phyloP scores from a whole-genome alignment of 2,113 vertebrate species.

The Hydrochoerus hydrochaeris region DNA sequence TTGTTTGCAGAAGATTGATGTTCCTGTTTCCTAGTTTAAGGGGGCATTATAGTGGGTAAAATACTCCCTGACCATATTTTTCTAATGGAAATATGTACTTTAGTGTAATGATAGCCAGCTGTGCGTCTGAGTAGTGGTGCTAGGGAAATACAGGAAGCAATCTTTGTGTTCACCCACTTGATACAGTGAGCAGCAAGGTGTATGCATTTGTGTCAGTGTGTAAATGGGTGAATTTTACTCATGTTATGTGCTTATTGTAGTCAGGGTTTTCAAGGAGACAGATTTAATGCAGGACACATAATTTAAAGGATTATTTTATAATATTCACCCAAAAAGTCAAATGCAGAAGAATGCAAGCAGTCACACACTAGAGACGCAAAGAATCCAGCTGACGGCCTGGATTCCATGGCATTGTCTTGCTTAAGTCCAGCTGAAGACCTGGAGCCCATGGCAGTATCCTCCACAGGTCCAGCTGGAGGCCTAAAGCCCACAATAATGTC shows the following conservation, averaged over 20 bases:
- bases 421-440: background rate
- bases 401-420: background rate
- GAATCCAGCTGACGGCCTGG: background rate
- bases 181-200: background rate
- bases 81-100: background rate
- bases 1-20: background rate
- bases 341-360: background rate
- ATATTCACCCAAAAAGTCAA: background rate
- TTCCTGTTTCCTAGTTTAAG: background rate
- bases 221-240: background rate
- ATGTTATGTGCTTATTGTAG: background rate
- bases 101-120: background rate
- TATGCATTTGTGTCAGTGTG: background rate
- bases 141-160: background rate
- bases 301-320: background rate
- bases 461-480: background rate
- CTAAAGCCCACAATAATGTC: background rate
- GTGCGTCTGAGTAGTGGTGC: background rate
- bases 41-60: background rate
- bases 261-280: background rate
- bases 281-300: background rate
- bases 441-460: too few relatives aligned
- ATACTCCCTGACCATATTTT: background rate
- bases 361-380: background rate
- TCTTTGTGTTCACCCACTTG: background rate